Conservation (phyloP, 2,113 vertebrate species). For the Neopipo cinnamomea region DNA sequence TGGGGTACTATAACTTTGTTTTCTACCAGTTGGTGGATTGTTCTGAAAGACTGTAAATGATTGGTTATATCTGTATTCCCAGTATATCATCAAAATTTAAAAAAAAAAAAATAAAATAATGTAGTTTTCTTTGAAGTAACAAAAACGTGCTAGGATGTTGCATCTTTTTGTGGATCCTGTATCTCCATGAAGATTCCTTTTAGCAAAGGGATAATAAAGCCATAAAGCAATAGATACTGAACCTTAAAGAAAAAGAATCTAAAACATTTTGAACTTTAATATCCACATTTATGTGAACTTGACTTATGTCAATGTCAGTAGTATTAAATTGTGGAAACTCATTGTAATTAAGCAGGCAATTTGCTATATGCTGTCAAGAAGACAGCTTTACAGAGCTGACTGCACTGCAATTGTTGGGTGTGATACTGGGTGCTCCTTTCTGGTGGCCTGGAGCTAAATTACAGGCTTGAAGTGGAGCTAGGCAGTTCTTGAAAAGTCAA, state of each 20-base stretch:
- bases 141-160: neutral
- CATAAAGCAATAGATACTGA: neutral
- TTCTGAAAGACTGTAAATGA: neutral
- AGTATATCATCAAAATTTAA: neutral
- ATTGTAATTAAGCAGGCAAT: neutral
- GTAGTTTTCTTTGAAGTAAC: neutral
- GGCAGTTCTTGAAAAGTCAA: neutral
- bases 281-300: neutral
- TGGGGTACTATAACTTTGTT: neutral
- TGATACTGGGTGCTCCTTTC: neutral
- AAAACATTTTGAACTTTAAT: neutral
- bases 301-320: neutral
- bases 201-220: neutral
- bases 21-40: neutral
- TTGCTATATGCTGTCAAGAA: neutral
- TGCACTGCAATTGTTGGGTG: neutral
- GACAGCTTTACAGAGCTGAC: neutral
- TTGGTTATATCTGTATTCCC: neutral
- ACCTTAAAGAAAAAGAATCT: neutral
- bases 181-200: neutral
- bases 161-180: neutral
- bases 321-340: neutral
- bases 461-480: neutral
- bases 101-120: accelerated
- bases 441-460: neutral